Evolutionary conservation across 2,113 vertebrate species (phyloP), one percentile per base, ranked within the genome.

Genomic region (Pseudorectes ferrugineus): DNA sequence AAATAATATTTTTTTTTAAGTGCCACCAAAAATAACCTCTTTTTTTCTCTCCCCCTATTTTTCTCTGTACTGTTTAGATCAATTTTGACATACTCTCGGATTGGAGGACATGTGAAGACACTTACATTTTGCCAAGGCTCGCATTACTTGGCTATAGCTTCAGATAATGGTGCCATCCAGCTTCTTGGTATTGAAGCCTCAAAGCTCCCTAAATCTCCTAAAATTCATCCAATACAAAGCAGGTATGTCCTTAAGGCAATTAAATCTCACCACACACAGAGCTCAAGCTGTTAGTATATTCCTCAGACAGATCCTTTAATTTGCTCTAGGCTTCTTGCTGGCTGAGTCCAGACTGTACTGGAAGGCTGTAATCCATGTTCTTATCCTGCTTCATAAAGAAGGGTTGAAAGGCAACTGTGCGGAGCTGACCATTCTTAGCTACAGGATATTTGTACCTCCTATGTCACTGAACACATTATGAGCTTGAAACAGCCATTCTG

Each of bases 61-160:
- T 12, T 16, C 4, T 55, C 31, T 88, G 9, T 77, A 8, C 71
- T 55, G 6, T 45, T 67, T 94, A 99, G 99, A 94, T 99, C 99
- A 29, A 99, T 99, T 95, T 85, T 99, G 93, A 99, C 99, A 0
- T 99, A 99, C 35, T 98, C 98, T 48, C 98, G 99, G 25, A 98
- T 99, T 61, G 99, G 99, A 42, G 99, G 99, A 8, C 98, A 98
- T 14, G 98, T 99, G 61, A 99, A 99, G 97, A 99, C 99, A 0
- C 95, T 99, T 61, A 98, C 99, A 0, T 99, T 99, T 98, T 99
- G 99, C 96, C 99, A 99, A 88, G 99, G 99, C 5, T 99, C 99
- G 0, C 99, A 99, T 89, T 99, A 99, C 87, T 93, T 99, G 51
- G 99, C 99, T 19, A 97, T 99, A 31, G 99, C 99, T 24, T 99